These are phyloP conservation scores for Micronisus gabar DNA, from an alignment of 2,113 vertebrate species.

Conservation along the genomic window DNA sequence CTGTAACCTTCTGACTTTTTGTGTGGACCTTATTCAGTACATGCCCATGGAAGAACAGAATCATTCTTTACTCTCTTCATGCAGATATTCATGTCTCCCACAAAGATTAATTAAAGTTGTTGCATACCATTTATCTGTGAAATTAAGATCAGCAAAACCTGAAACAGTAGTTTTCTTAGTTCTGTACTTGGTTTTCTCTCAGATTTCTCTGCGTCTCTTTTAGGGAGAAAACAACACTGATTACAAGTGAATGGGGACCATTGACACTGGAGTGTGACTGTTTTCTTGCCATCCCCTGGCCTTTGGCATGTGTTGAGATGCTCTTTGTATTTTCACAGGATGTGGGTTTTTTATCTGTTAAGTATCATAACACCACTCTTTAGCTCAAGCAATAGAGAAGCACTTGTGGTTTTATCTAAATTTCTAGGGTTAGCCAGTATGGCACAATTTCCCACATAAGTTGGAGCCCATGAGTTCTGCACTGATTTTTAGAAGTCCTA, in stretches of 20 bases:
- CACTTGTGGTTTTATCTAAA: not conserved
- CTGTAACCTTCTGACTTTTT: not conserved
- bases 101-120: not conserved
- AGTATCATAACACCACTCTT: not conserved
- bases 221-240: not conserved
- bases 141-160: not conserved
- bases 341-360: not conserved
- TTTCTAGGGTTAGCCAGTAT: rapidly evolving
- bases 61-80: not conserved
- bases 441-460: not conserved
- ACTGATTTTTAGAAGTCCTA: not conserved
- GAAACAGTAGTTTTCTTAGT: not conserved
- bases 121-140: not conserved
- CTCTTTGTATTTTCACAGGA: rapidly evolving
- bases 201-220: not conserved
- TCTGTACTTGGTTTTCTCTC: not conserved
- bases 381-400: not conserved
- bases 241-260: not conserved
- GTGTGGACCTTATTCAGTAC: not conserved
- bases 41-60: not conserved
- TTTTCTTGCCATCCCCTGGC: not conserved
- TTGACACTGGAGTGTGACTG: rapidly evolving
- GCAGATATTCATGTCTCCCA: not conserved
- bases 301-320: not conserved
- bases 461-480: not conserved